Conservation (phyloP, 2,888 invertebrate species). For the Lomographa bimaculata region DNA sequence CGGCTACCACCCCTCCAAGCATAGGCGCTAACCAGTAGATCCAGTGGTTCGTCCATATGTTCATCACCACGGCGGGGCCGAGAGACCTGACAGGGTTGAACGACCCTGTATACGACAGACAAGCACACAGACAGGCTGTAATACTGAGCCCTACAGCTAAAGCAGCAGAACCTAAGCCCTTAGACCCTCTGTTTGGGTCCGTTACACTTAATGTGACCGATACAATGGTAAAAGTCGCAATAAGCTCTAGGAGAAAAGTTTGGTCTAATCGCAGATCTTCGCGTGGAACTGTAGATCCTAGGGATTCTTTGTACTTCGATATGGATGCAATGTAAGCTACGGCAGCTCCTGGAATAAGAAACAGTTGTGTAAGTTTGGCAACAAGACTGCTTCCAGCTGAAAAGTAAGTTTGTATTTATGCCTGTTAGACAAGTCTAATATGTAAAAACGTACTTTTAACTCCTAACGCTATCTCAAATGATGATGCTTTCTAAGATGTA, state of each 20-base stretch:
- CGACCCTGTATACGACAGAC: slow-evolving; percentile 36
- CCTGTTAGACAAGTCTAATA: too few relatives aligned
- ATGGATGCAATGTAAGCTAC: slow-evolving; percentile 35
- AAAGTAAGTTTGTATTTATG: too few relatives aligned
- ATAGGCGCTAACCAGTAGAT: slow-evolving; percentile 41
- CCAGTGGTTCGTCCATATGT: slow-evolving; percentile 38
- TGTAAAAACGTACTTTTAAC: too few relatives aligned
- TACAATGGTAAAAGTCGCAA: slow-evolving; percentile 42
- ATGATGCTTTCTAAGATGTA: too few relatives aligned
- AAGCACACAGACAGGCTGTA: slow-evolving; percentile 38
- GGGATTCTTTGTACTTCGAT: slow-evolving; percentile 20
- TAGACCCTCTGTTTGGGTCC: slow-evolving; percentile 35
- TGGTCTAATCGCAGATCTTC: slow-evolving; percentile 19
- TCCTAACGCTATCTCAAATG: too few relatives aligned
- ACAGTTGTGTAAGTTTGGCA: too few relatives aligned
- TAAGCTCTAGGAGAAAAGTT: slow-evolving; percentile 36
- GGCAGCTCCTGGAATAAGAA: slow-evolving; percentile 35
- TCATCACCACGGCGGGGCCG: slow-evolving; percentile 40
- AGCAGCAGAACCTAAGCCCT: slow-evolving; percentile 41
- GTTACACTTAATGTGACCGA: slow-evolving; percentile 35
- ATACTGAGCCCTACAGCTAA: slow-evolving; percentile 43
- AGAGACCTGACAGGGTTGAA: slow-evolving; percentile 41
- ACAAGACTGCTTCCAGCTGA: too few relatives aligned
- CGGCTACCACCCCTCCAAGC: slow-evolving; percentile 37
- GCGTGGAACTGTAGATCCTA: slow-evolving; percentile 33